phyloP scores from a whole-genome alignment of 2,888 invertebrate genomes.

The Petrophora chlorosata region DNA sequence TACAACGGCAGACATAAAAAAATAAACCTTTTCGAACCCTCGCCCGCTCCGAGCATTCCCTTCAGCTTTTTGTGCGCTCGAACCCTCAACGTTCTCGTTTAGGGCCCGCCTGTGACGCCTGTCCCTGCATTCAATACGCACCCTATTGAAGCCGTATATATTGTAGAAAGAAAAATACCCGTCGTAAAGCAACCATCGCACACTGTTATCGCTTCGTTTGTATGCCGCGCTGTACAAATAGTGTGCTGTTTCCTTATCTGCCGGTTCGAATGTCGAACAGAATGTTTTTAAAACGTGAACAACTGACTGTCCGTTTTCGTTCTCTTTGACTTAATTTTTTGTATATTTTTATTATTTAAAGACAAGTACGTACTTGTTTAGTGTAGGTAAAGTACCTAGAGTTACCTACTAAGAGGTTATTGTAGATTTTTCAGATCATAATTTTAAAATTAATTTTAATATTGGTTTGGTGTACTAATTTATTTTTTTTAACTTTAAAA shows the following conservation, averaged over 20 bases:
- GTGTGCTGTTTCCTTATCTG: slow-evolving; percentile 43
- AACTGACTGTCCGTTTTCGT: background rate
- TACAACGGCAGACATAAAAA: slow-evolving; percentile 59
- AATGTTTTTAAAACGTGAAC: slow-evolving; percentile 25
- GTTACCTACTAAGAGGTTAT: no score
- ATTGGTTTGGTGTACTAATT: no score
- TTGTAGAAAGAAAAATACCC: slow-evolving; percentile 43
- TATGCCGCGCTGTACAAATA: slow-evolving; percentile 44
- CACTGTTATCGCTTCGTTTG: slow-evolving; percentile 44
- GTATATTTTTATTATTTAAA: no score
- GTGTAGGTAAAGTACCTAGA: no score
- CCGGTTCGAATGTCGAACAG: slow-evolving; percentile 38
- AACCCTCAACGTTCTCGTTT: slow-evolving; percentile 52
- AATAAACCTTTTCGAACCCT: slow-evolving; percentile 64
- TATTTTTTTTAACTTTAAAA: no score
- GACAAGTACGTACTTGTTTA: no score
- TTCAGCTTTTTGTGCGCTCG: slow-evolving; percentile 65
- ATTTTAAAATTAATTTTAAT: no score
- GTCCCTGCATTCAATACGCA: slow-evolving; percentile 54
- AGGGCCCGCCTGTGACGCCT: slow-evolving; percentile 45
- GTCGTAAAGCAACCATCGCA: slow-evolving; percentile 39
- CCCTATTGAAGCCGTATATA: slow-evolving; percentile 57
- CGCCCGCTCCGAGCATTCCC: slow-evolving; percentile 48
- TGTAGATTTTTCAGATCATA: no score
- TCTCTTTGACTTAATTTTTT: background rate